Conservation (phyloP, 1,140 invertebrate genomes). For the Macrotrachela quadricornifera region DNA sequence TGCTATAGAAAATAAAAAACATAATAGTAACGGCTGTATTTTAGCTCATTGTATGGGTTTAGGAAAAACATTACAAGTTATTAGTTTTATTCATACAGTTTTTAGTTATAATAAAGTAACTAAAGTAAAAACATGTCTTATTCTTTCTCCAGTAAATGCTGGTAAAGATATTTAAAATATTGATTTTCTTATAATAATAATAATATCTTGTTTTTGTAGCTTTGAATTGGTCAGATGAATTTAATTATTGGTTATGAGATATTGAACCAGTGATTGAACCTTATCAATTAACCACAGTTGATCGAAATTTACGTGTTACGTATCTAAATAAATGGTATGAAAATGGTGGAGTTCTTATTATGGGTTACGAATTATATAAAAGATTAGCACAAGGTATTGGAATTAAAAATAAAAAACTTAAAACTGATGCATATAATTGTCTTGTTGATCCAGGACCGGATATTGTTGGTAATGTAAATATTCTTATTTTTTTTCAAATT, state of each 20-base stretch:
- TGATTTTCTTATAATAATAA: too few species aligned
- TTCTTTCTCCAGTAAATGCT: conserved; percentile 86
- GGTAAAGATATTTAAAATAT: too few species aligned
- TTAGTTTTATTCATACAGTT: conserved; percentile 67
- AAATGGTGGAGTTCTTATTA: conserved; percentile 72
- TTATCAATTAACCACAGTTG: too few species aligned
- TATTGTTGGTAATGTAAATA: too few species aligned
- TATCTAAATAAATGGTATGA: conserved; percentile 67
- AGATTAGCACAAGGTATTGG: conserved; percentile 41
- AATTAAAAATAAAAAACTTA: too few species aligned
- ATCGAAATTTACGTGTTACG: too few species aligned
- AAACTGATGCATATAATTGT: too few species aligned
- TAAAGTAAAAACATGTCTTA: conserved; percentile 50
- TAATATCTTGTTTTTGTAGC: too few species aligned
- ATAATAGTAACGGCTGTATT: conserved; percentile 65
- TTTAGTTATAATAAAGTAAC: conserved; percentile 40
- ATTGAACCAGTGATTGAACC: too few species aligned
- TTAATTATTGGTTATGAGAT: conserved; percentile 49
- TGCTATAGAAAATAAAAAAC: conserved; percentile 41
- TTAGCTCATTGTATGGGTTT: conserved; percentile 65
- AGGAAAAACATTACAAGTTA: conserved; percentile 43
- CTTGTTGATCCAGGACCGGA: too few species aligned
- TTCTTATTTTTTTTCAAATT: too few species aligned
- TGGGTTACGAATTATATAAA: conserved; percentile 86
- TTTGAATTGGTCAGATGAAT: conserved; percentile 84